Evolutionary conservation across 2,113 vertebrate species (phyloP).

Genomic region (Ammodytes dubius): DNA sequence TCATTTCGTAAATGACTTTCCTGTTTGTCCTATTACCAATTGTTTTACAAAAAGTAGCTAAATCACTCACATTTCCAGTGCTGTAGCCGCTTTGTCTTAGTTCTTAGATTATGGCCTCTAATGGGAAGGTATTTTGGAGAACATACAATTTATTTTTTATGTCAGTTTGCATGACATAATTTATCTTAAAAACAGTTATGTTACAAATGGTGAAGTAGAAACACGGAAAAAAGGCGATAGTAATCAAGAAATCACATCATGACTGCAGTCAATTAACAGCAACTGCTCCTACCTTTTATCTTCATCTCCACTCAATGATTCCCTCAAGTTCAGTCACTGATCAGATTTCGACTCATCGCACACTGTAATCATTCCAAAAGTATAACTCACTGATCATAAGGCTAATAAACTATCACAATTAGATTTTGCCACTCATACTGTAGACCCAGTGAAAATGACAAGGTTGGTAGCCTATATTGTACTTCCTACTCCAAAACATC

Average conservation of each 20-base stretch:
- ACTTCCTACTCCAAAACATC: not conserved
- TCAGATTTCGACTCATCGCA: too few species aligned
- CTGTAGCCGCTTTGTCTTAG: not conserved
- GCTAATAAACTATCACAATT: too few species aligned
- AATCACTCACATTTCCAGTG: not conserved
- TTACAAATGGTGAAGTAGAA: not conserved
- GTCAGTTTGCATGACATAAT: not conserved
- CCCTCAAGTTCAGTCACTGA: too few species aligned
- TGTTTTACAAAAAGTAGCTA: not conserved
- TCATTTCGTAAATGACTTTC: conserved; percentile 3
- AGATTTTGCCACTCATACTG: too few species aligned
- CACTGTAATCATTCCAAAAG: too few species aligned
- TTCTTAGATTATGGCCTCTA: not conserved
- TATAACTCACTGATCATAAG: too few species aligned
- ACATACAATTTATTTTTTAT: not conserved
- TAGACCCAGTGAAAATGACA: too few species aligned
- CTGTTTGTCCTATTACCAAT: not conserved
- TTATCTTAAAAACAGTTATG: not conserved
- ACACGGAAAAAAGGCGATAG: not conserved
- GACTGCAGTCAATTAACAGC: not conserved
- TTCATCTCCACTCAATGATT: too few species aligned
- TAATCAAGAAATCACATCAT: not conserved
- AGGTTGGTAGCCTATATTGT: not conserved
- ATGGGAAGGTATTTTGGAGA: not conserved
- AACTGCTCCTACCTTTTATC: too few species aligned